phyloP scores from a whole-genome alignment of 2,113 vertebrate genomes.

The Psittacus erithacus region DNA sequence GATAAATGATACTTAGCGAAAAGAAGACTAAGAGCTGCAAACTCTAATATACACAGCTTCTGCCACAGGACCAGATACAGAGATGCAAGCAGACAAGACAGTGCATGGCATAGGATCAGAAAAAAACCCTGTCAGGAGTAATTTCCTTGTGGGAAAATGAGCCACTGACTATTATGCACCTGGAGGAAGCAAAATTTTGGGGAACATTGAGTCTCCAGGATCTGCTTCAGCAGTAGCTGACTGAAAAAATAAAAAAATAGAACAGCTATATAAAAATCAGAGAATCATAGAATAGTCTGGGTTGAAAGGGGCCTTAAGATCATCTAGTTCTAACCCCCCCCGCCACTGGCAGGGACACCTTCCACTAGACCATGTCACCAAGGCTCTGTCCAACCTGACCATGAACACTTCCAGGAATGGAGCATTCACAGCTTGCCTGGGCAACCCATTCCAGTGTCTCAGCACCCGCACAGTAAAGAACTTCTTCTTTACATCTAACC shows the following conservation, averaged over 20 bases:
- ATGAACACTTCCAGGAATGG: background rate
- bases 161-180: background rate
- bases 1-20: background rate
- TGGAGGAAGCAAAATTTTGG: background rate
- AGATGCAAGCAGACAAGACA: background rate
- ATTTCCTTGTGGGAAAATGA: background rate
- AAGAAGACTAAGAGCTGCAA: background rate
- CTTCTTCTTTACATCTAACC: background rate
- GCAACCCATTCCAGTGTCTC: background rate
- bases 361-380: background rate
- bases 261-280: background rate
- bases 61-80: background rate
- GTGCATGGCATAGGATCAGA: background rate
- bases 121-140: background rate
- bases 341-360: background rate
- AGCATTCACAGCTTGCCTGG: background rate
- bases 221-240: background rate
- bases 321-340: background rate
- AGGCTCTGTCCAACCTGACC: background rate
- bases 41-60: background rate
- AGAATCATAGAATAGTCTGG: background rate
- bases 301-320: background rate
- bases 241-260: background rate
- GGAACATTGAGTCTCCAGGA: background rate
- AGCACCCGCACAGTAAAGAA: background rate